Conservation (phyloP, 92 coral and sea anemone species). For the Plumapathes pennacea region DNA sequence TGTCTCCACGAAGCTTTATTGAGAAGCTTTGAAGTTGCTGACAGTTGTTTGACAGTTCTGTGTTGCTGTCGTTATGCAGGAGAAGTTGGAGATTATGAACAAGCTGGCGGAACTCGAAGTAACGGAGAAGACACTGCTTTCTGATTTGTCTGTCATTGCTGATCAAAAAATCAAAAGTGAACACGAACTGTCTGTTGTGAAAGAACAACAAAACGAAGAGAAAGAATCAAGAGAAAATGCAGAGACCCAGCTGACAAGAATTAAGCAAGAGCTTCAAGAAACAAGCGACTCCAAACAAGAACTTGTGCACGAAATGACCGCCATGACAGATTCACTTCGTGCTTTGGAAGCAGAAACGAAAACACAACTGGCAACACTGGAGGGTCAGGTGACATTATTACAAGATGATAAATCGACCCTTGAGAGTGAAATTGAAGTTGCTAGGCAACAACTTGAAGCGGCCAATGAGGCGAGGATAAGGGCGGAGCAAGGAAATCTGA, state of each 20-base stretch:
- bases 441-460: slow-evolving; percentile 75
- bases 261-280: slow-evolving; percentile 52
- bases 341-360: slow-evolving; percentile 20
- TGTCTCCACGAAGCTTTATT: no score
- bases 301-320: slow-evolving; percentile 33
- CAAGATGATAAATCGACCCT: slow-evolving; percentile 60
- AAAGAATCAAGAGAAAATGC: slow-evolving; percentile 17
- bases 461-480: slow-evolving; percentile 86
- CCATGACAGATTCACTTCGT: slow-evolving; percentile 11
- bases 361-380: slow-evolving; percentile 23
- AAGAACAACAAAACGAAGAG: slow-evolving; percentile 34
- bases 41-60: no score
- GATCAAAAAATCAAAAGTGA: slow-evolving; percentile 31
- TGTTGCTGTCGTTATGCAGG: slow-evolving; percentile 2
- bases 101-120: slow-evolving; percentile 10
- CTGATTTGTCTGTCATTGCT: slow-evolving; percentile 12
- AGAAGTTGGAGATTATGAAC: slow-evolving; percentile 9
- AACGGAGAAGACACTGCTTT: slow-evolving; percentile 17
- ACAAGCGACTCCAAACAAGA: slow-evolving; percentile 25
- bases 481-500: slow-evolving; percentile 76
- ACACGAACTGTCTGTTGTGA: slow-evolving; percentile 39
- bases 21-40: no score
- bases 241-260: slow-evolving; percentile 18
- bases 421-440: slow-evolving; percentile 57
- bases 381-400: slow-evolving; percentile 48